phyloP scores from a whole-genome alignment of 2,888 invertebrate genomes.

The Prosopocoilus inquinatus region DNA sequence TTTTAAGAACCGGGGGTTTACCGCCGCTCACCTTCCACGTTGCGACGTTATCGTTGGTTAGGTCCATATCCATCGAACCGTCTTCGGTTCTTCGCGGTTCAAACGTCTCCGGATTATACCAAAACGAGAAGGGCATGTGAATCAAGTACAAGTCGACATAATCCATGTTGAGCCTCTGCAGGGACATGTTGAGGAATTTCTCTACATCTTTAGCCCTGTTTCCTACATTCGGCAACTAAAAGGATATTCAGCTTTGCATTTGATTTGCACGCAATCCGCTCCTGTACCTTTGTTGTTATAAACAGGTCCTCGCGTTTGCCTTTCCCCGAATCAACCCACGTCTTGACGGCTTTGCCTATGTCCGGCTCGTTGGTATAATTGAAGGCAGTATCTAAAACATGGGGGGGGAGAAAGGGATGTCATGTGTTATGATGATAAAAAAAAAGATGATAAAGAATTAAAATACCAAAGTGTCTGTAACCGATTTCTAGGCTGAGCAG shows the following conservation, averaged over 20 bases:
- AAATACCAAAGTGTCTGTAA: slow-evolving; percentile 66
- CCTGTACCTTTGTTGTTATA: slow-evolving; percentile 73
- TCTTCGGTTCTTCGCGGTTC: slow-evolving; percentile 58
- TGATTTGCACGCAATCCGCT: no score
- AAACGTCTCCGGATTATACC: slow-evolving; percentile 55
- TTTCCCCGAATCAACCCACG: slow-evolving; percentile 63
- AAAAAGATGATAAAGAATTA: no score
- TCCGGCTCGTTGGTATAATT: slow-evolving; percentile 77
- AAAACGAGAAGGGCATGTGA: slow-evolving; percentile 72
- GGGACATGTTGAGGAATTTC: slow-evolving; percentile 63
- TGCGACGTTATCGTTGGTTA: slow-evolving; percentile 61
- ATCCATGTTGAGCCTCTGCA: slow-evolving; percentile 61
- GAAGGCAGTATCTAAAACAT: slow-evolving; percentile 68
- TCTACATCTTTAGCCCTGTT: slow-evolving; percentile 67
- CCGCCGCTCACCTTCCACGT: slow-evolving; percentile 71
- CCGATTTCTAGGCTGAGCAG: slow-evolving; percentile 66
- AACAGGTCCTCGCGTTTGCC: slow-evolving; percentile 71
- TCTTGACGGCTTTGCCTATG: slow-evolving; percentile 66
- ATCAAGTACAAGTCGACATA: slow-evolving; percentile 78
- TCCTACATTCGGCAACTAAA: slow-evolving; percentile 67
- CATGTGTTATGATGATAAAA: not conserved
- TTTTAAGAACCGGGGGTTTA: not conserved
- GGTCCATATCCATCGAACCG: slow-evolving; percentile 61
- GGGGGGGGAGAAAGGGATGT: not conserved
- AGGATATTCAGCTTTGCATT: slow-evolving; percentile 16